Evolutionary conservation across 2,888 invertebrate species (phyloP).

Genomic region (Choreutis nemorana): DNA sequence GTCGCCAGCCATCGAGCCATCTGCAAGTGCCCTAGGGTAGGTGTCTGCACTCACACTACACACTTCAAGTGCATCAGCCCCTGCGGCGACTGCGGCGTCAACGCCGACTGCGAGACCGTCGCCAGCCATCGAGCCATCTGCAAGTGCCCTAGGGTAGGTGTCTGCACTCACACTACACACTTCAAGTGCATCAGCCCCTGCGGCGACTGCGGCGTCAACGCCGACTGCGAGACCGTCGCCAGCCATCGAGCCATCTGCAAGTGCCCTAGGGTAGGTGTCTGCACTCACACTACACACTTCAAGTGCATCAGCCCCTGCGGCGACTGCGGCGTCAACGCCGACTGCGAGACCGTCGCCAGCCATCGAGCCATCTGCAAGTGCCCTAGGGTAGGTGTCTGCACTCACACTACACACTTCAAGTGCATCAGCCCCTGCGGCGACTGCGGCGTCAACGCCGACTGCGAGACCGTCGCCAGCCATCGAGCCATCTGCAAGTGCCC

Average conservation of each 20-base stretch:
- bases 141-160: constrained; percentile 76
- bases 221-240: constrained; percentile 77
- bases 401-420: too few species aligned
- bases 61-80: constrained; percentile 80
- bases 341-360: constrained; percentile 76
- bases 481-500: constrained; percentile 82
- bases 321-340: constrained; percentile 80
- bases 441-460: constrained; percentile 82
- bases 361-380: constrained; percentile 83
- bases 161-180: too few species aligned
- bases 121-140: constrained; percentile 79
- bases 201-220: constrained; percentile 78
- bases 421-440: constrained; percentile 79
- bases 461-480: constrained; percentile 77
- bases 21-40: constrained; percentile 81
- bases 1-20: constrained; percentile 78
- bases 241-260: constrained; percentile 81
- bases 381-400: constrained; percentile 66
- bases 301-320: constrained; percentile 80
- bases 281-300: too few species aligned
- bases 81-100: constrained; percentile 79
- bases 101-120: constrained; percentile 80
- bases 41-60: too few species aligned
- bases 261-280: constrained; percentile 72
- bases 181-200: constrained; percentile 83